Evolutionary conservation across 2,888 invertebrate genomes (phyloP).

Genomic region (Encarsia formosa): DNA sequence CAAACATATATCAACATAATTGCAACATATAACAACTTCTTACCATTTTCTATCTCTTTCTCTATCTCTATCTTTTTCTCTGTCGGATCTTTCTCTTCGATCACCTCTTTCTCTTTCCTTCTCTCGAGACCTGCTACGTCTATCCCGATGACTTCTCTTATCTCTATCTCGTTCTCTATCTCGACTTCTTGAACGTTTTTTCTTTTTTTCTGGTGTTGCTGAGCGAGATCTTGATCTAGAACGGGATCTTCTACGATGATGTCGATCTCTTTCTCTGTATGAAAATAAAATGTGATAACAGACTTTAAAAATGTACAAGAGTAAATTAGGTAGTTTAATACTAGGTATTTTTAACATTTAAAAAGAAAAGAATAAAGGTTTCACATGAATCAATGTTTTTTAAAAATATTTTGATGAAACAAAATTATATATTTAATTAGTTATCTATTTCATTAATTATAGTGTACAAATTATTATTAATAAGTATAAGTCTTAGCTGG

Average conservation of each 20-base stretch:
- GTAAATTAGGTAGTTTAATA: not conserved
- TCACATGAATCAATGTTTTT: no score
- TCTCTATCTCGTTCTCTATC: slow-evolving; percentile 56
- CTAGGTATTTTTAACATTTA: not conserved
- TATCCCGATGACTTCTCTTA: slow-evolving; percentile 52
- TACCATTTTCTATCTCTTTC: slow-evolving; percentile 58
- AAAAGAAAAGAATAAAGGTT: not conserved
- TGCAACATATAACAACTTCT: no score
- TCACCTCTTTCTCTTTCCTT: slow-evolving; percentile 53
- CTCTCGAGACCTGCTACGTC: slow-evolving; percentile 66
- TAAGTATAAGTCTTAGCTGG: no score
- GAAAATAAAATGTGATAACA: no score
- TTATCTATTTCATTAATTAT: no score
- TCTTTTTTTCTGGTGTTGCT: slow-evolving; percentile 58
- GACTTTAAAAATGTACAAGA: not conserved
- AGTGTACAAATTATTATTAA: no score
- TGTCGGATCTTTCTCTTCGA: slow-evolving; percentile 49
- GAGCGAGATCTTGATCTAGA: slow-evolving; percentile 62
- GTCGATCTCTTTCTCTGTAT: slow-evolving; percentile 13
- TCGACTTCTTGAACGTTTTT: slow-evolving; percentile 59
- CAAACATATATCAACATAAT: slow-evolving; percentile 6
- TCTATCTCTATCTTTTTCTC: slow-evolving; percentile 58
- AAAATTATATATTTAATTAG: no score
- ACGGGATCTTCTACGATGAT: slow-evolving; percentile 50
- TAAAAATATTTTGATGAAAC: no score